A percentile compares a stretch with the other conserved stretches of the same genome.
Evolutionary conservation across 1,140 invertebrate species (phyloP).

Genomic region (Triops cancriformis): DNA sequence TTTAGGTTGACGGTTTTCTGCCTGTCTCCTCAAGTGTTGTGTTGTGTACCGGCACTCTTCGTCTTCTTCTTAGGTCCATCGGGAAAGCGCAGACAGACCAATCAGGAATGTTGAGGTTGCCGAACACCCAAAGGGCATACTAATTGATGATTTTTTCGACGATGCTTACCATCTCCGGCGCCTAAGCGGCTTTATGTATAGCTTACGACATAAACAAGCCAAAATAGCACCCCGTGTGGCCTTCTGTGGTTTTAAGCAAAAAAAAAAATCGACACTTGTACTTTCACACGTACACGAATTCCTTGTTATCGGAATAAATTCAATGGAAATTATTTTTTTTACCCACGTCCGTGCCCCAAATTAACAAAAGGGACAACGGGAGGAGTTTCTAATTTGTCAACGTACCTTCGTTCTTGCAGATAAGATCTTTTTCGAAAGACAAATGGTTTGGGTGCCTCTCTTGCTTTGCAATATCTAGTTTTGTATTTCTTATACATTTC

Average conservation of each 20-base stretch:
- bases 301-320: not conserved
- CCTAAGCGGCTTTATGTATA: not conserved
- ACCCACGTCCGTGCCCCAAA: not conserved
- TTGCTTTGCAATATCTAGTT: not conserved
- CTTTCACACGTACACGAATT: not conserved
- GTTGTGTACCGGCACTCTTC: constrained; percentile 1
- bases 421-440: not conserved
- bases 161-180: not conserved
- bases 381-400: not conserved
- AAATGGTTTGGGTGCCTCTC: not conserved
- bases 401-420: not conserved
- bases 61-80: not conserved
- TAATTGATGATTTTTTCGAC: constrained; percentile 6
- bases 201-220: not conserved
- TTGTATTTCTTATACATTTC: not conserved
- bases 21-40: not conserved
- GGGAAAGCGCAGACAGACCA: not conserved
- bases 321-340: not conserved
- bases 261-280: not conserved
- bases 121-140: not conserved
- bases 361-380: not conserved
- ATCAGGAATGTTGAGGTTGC: not conserved
- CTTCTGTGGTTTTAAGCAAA: not conserved
- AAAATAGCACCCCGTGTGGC: not conserved
- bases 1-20: not conserved